Conservation (phyloP, 2,888 invertebrate species). For the Nipponacmea schrenckii region DNA sequence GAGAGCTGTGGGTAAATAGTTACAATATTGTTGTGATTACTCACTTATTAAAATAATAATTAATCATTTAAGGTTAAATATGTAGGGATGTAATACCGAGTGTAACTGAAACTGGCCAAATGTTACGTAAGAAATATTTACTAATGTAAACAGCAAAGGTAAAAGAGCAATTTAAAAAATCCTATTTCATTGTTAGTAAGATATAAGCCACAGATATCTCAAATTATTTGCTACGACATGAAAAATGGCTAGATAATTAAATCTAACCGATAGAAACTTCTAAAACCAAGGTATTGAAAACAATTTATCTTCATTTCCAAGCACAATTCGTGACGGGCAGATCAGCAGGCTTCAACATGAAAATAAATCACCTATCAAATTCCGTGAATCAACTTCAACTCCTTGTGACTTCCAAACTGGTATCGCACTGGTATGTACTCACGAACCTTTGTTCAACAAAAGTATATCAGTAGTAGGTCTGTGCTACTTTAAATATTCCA, state of each 20-base stretch:
- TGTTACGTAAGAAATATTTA: no score
- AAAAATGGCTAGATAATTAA: conserved; percentile 8
- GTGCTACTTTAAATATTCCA: no score
- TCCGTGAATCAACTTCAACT: not conserved
- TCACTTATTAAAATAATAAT: no score
- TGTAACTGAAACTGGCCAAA: no score
- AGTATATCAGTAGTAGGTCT: no score
- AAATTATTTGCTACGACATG: conserved; percentile 1
- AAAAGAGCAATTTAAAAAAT: no score
- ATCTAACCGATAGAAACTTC: not conserved
- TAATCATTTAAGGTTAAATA: no score
- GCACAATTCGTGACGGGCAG: conserved; percentile 1
- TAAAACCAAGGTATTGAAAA: conserved; percentile 4
- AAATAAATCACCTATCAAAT: conserved; percentile 6
- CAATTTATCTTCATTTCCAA: not conserved
- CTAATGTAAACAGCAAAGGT: no score
- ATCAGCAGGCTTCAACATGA: not conserved
- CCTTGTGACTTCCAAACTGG: not conserved
- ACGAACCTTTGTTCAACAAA: no score
- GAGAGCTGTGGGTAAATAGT: no score
- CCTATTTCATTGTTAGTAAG: not conserved
- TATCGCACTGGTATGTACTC: not conserved
- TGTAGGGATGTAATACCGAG: no score
- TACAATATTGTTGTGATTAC: no score
- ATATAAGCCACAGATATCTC: conserved; percentile 2